phyloP scores from a whole-genome alignment of 2,113 vertebrate genomes.

The Cottus gobio region DNA sequence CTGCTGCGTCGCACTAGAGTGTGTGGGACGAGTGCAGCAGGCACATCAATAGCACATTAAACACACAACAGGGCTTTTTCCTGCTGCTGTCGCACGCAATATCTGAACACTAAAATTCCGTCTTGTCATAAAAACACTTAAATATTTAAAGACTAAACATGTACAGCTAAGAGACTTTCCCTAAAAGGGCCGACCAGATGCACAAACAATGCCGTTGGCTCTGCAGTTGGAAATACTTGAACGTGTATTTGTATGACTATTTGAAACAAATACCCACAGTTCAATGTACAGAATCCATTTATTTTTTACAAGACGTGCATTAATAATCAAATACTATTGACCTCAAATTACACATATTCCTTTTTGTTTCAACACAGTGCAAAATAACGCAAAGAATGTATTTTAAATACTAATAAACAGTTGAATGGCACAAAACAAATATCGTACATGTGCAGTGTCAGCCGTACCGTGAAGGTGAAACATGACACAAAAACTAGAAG shows the following conservation, averaged over 20 bases:
- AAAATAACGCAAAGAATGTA: conserved; percentile 44
- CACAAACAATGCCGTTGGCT: conserved; percentile 1
- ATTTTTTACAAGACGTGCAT: conserved; percentile 46
- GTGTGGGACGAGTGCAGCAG: neutral
- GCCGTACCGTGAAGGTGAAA: neutral
- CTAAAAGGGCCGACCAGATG: conserved; percentile 9
- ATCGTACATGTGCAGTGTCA: neutral
- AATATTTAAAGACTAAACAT: neutral
- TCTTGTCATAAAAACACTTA: neutral
- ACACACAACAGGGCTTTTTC: neutral
- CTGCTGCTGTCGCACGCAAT: neutral
- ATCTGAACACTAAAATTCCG: neutral
- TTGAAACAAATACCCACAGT: neutral
- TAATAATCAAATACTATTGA: conserved; percentile 7
- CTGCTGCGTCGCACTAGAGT: too few species aligned
- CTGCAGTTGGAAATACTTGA: conserved; percentile 14
- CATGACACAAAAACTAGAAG: neutral
- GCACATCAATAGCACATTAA: neutral
- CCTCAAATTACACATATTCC: neutral
- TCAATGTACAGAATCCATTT: conserved; percentile 19
- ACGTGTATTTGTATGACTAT: neutral
- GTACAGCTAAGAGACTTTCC: neutral
- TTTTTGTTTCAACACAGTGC: conserved; percentile 48
- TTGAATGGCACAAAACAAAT: conserved; percentile 47
- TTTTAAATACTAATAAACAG: conserved; percentile 26